These are phyloP conservation scores for Hydraecia micacea DNA, from an alignment of 2,888 invertebrate species.

Conservation along the genomic window DNA sequence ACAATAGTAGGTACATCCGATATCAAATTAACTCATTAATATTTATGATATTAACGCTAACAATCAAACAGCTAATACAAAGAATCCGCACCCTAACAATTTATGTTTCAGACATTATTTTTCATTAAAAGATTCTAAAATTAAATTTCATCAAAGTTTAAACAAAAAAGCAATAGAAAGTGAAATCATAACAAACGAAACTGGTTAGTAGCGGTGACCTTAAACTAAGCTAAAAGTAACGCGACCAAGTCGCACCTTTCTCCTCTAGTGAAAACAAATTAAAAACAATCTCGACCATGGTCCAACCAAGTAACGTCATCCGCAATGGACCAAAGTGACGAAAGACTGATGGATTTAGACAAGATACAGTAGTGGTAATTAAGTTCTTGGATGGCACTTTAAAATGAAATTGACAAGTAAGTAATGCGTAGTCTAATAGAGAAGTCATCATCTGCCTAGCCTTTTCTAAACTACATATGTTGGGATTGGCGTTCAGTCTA, in stretches of 20 bases:
- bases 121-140: not conserved
- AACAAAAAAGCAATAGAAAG: slow-evolving; percentile 76
- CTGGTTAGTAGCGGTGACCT: slow-evolving; percentile 79
- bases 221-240: slow-evolving; percentile 73
- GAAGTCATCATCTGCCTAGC: not conserved
- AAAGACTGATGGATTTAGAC: slow-evolving; percentile 9
- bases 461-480: no score
- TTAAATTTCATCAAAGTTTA: not conserved
- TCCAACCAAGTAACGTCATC: not conserved
- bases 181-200: slow-evolving; percentile 77
- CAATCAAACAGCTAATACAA: not conserved
- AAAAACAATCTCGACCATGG: slow-evolving; percentile 8
- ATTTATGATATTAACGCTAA: slow-evolving; percentile 9
- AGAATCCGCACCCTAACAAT: not conserved
- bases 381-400: not conserved
- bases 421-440: no score
- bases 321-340: not conserved
- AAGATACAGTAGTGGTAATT: not conserved
- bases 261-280: slow-evolving; percentile 65
- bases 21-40: slow-evolving; percentile 7
- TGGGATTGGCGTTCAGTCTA: no score
- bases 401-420: not conserved
- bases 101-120: not conserved
- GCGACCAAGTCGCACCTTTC: slow-evolving; percentile 71
- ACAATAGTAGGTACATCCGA: not conserved